Evolutionary conservation across 1,140 invertebrate genomes (phyloP), one percentile per base, ranked within the genome.

Genomic region (Battus philenor): DNA sequence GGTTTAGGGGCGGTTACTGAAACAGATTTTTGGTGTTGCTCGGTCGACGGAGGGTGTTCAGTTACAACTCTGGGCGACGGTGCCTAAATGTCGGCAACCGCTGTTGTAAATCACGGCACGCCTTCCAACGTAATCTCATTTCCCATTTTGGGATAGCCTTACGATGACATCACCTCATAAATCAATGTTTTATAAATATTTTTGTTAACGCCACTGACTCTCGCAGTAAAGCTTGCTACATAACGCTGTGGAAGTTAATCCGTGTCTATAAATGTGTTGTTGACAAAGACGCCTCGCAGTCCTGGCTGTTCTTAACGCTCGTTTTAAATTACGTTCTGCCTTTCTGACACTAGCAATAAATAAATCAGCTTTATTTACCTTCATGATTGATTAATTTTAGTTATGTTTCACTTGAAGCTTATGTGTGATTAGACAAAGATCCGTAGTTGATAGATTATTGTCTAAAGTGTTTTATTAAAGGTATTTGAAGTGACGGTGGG

Each of bases 1-100:
- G 49, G 41, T 68, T 50, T 50, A 50, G 12, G 53, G 45, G 32
- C 48, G 54, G 54, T 63, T 59, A 59, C 56, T 54, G 56, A 59
- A 61, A 56, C 45, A 49, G 52, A 53, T 64, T 62, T 67, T 72
- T 66, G 54, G 50, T 26, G 48, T 36, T 58, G 54, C 56, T 57
- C 34, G 48, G 17, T 54, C 22, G 46, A 39, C 10, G 30, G 20
- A 33, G 30, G 56, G 53, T 53, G 39, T 67, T 56, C 36, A 53
- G 62, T 70, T 70, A 75, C 68, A 70, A 71, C 69, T 72, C 60
- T 61, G 33, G 15, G 26, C 34, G 59, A 72, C 60, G 45, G 50
- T 38, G 60, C 62, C 53, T 64, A 57, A 49, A 55, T 53, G 50
- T 50, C 18, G 2, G 18, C 51, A 44, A 44, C 50, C 32, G 32